phyloP scores from a whole-genome alignment of 2,113 vertebrate species.

The Pangasianodon hypophthalmus region DNA sequence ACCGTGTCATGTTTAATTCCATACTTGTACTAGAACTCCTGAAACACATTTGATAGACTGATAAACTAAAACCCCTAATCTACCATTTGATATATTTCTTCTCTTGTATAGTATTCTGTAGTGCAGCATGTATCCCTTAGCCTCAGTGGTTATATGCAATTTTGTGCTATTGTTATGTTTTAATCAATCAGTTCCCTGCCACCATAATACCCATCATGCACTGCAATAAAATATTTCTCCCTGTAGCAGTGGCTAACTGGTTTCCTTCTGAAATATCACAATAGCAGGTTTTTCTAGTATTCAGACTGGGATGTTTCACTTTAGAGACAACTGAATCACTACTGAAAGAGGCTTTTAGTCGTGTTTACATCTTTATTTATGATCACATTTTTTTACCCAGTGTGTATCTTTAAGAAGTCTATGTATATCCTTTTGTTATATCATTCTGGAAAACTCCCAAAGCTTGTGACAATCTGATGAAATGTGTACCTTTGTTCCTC shows the following conservation, averaged over 20 bases:
- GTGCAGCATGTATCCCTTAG: not conserved
- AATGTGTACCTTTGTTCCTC: not conserved
- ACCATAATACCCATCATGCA: not conserved
- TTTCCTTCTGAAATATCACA: not conserved
- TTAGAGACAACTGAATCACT: not conserved
- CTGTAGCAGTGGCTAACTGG: not conserved
- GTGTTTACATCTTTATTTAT: not conserved
- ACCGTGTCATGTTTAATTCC: not conserved
- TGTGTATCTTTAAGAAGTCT: not conserved
- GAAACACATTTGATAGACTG: not conserved
- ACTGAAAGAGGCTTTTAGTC: not conserved
- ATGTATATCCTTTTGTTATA: not conserved
- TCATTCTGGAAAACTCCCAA: not conserved
- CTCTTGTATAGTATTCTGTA: not conserved
- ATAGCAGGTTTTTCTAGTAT: not conserved
- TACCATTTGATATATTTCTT: not conserved
- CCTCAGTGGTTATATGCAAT: not conserved
- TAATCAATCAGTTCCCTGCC: not conserved
- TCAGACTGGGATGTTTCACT: not conserved
- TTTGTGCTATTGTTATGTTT: not conserved
- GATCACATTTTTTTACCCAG: not conserved
- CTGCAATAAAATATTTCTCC: not conserved
- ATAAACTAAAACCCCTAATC: not conserved
- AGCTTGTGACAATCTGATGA: not conserved
- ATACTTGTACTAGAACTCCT: not conserved